Percentiles rank a stretch among this genome's conserved stretches.
Evolutionary conservation across 1,140 invertebrate genomes (phyloP).

Genomic region (Drosophila busckii): DNA sequence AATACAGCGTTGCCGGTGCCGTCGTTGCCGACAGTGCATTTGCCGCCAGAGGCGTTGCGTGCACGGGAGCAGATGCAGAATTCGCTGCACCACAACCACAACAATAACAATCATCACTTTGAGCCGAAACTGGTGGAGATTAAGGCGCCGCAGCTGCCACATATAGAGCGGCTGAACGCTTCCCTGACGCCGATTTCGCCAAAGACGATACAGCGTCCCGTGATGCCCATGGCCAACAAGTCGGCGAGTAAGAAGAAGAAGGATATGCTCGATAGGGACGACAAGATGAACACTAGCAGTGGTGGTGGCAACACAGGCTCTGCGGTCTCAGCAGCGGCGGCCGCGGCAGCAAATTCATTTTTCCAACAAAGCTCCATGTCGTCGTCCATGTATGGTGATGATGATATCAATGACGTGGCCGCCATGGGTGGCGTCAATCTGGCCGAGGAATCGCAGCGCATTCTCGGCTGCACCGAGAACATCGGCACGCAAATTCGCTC

Average conservation of each 20-base stretch:
- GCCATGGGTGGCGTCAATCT: slow-evolving; percentile 99
- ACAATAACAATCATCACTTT: slow-evolving; percentile 65
- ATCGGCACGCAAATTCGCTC: slow-evolving; percentile 97
- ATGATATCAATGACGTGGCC: slow-evolving; percentile 98
- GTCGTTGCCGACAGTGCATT: slow-evolving; percentile 68
- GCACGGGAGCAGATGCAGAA: slow-evolving; percentile 67
- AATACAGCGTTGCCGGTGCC: slow-evolving; percentile 60
- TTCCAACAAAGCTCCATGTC: slow-evolving; percentile 76
- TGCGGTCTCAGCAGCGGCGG: slow-evolving; percentile 25
- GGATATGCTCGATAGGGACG: slow-evolving; percentile 51
- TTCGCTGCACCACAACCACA: slow-evolving; percentile 63
- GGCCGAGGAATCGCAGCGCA: slow-evolving; percentile 96
- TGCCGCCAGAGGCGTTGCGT: slow-evolving; percentile 59
- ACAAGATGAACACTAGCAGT: slow-evolving; percentile 76
- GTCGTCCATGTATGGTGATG: slow-evolving; percentile 86
- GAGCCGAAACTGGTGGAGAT: slow-evolving; percentile 65
- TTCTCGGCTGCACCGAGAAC: slow-evolving; percentile 95
- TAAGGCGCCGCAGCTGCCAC: slow-evolving; percentile 48
- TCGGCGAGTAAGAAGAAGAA: slow-evolving; percentile 69
- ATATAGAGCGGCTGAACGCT: slow-evolving; percentile 53
- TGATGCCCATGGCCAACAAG: slow-evolving; percentile 44
- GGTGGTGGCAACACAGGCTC: slow-evolving; percentile 24
- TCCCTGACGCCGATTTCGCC: slow-evolving; percentile 61
- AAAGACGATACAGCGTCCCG: slow-evolving; percentile 39
- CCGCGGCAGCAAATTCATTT: slow-evolving; percentile 66